Percentiles rank a stretch among this genome's conserved stretches.
phyloP scores from a whole-genome alignment of 2,113 vertebrate species.

The Amazona vittata region DNA sequence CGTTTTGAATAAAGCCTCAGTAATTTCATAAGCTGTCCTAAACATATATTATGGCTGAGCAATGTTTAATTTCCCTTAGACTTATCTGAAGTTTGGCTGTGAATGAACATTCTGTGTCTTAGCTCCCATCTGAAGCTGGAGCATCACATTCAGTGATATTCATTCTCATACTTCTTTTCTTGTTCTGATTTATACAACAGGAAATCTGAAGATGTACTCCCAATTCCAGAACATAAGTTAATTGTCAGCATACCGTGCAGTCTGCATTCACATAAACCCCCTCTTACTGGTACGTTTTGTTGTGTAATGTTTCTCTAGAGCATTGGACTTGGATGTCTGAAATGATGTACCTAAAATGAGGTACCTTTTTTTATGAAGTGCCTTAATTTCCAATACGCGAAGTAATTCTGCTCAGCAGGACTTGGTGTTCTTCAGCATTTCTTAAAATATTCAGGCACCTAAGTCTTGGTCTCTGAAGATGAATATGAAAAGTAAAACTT shows the following conservation, averaged over 20 bases:
- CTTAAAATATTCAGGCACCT: neutral
- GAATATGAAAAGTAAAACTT: neutral
- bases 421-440: neutral
- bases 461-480: neutral
- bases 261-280: slow-evolving; percentile 95
- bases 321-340: neutral
- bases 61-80: neutral
- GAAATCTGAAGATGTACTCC: slow-evolving; percentile 29
- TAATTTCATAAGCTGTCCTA: neutral
- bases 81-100: neutral
- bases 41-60: neutral
- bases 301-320: neutral
- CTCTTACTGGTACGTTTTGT: slow-evolving; percentile 82
- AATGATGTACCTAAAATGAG: neutral
- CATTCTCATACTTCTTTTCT: neutral
- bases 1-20: neutral
- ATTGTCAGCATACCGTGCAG: slow-evolving; percentile 90
- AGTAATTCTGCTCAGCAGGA: neutral
- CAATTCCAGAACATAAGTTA: slow-evolving; percentile 83
- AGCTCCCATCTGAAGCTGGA: neutral
- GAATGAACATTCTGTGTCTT: neutral
- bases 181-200: slow-evolving; percentile 62
- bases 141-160: neutral
- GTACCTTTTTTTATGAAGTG: neutral
- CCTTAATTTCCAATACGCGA: neutral